Evolutionary conservation across 2,888 invertebrate species (phyloP), one percentile per base, ranked within the genome.

Genomic region (Asteroscopus sphinx): DNA sequence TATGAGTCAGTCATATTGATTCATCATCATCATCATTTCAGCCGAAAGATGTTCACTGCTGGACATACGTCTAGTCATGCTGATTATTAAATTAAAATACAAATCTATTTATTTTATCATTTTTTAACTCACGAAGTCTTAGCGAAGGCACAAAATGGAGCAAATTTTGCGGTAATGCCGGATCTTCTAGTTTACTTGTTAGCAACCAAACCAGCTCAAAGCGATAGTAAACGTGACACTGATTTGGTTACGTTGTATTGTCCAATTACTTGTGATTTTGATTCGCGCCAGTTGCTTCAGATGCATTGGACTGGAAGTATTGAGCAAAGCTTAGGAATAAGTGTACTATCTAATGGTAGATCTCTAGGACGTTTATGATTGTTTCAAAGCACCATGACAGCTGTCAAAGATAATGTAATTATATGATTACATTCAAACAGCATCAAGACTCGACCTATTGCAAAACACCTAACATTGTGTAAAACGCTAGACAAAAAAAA

Each of bases 201-300:
- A 46, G 49, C 51, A 46, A 62, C 40, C 47, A 52, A 65, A 63
- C 63, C 53, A 62, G 62, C 41, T 60, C 40, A 35, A 47, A 57
- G 55, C 47, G 53, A 48, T 67, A 54, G 57, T 45, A 65, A 67
- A 70, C 73, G 67, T 66, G 70, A 73, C 71, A 79, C 56, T 71
- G 55, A 76, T 73, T 77, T 69, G 67, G 68, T 65, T 70, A 62
- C 66, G 70, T 55, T 62, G 69, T 69, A 73, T 68, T 64, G 74
- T 78, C 79, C 78, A 80, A 79, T 79, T 78, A 79, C 55, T 68
- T 62, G 68, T 62, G 67, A 75, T 73, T 77, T 73, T 64, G 69
- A 68, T 73, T 49, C 58, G 71, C 55, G 51, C 46, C 69, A 65
- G 59, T 74, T 72, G 57, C 65, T 63, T 63, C 42, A 68, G 44